phyloP scores from a whole-genome alignment of 2,888 invertebrate genomes.

The Eupithecia centaureata region DNA sequence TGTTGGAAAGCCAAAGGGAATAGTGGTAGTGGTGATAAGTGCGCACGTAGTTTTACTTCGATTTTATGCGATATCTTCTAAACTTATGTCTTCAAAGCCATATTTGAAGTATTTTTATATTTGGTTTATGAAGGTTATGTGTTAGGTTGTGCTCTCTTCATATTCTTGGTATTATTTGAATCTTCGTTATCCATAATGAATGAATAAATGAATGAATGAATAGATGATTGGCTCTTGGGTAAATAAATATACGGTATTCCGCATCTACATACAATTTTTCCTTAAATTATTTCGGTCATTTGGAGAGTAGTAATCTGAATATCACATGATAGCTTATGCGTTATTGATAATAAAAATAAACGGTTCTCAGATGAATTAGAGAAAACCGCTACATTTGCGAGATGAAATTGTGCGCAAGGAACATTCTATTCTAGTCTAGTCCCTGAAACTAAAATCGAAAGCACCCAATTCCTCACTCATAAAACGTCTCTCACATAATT shows the following conservation, averaged over 20 bases:
- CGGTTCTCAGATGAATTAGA: not conserved
- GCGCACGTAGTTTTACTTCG: not conserved
- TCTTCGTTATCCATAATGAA: not conserved
- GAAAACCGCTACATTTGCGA: not conserved
- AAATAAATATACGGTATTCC: too few species aligned
- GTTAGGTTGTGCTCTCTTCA: not conserved
- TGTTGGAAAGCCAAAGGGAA: not conserved
- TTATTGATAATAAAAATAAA: not conserved
- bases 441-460: conserved; percentile 1
- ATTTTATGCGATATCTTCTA: not conserved
- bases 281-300: not conserved
- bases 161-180: not conserved
- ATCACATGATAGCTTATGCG: not conserved
- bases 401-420: not conserved
- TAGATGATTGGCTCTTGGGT: too few species aligned
- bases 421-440: not conserved
- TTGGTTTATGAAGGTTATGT: not conserved
- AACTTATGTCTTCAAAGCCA: not conserved
- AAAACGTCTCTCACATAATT: conserved; percentile 22
- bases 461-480: not conserved
- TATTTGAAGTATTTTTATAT: not conserved
- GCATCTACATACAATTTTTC: not conserved
- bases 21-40: not conserved
- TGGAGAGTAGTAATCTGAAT: not conserved
- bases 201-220: too few species aligned